Evolutionary conservation across 2,113 vertebrate genomes (phyloP), one percentile per base, ranked within the genome.

Genomic region (Cettia cetti): DNA sequence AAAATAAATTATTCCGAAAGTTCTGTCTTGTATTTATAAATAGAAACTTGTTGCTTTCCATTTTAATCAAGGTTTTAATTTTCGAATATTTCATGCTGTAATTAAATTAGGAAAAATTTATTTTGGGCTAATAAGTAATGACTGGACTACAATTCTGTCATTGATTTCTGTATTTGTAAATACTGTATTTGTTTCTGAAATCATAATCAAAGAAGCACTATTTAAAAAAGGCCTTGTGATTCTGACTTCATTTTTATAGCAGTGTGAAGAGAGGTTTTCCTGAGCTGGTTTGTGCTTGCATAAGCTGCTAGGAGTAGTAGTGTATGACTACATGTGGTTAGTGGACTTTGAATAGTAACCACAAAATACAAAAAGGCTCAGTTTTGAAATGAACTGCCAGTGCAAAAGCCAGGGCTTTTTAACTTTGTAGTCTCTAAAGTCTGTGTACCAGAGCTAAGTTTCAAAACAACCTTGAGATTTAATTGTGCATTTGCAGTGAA

Each of bases 231-330:
- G 19, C 65, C 35, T 65, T 88, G 53, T 96, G 56, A 66, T 87
- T 96, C 85, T 95, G 59, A 74, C 92, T 84, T 91, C 82, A 63
- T 91, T 71, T 96, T 86, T 96, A 74, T 94, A 94, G 49, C 37
- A 45, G 56, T 87, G 52, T 93, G 65, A 96, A 95, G 72, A 77
- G 59, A 94, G 76, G 40, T 90, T 95, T 94, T 94, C 60, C 44
- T 95, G 86, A 95, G 63, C 18, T 91, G 93, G 27, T 87, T 92
- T 92, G 82, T 96, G 52, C 31, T 87, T 83, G 61, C 64, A 69
- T 96, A 88, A 92, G 37, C 35, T 93, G 52, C 87, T 92, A 95
- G 72, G 49, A 90, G 31, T 84, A 89, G 65, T 49, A 81, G n/a
- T 83, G 22, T 85, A 71, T 74, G 81, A 85, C 72, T 91, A 71